A percentile compares a stretch with the other conserved stretches of the same genome.
phyloP scores from a whole-genome alignment of 2,797 vertebrate species.

The Nothura maculosa region DNA sequence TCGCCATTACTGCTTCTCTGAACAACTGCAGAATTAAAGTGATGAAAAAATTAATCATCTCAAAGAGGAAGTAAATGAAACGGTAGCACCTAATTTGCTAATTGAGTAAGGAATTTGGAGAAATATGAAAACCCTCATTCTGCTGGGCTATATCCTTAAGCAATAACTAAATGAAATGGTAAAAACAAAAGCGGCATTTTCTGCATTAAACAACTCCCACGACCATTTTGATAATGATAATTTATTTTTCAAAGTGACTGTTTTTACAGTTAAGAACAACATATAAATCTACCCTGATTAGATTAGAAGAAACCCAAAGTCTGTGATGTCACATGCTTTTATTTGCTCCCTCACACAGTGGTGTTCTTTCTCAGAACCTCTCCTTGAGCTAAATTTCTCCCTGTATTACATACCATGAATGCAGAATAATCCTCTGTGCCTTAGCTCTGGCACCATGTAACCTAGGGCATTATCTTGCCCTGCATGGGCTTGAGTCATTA shows the following conservation, averaged over 20 bases:
- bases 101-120: not conserved
- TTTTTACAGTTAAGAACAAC: not conserved
- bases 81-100: not conserved
- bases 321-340: not conserved
- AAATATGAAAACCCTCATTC: not conserved
- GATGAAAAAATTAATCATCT: conserved; percentile 4
- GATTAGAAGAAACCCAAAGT: not conserved
- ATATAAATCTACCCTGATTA: not conserved
- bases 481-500: not conserved
- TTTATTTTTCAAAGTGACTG: not conserved
- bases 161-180: not conserved
- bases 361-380: not conserved
- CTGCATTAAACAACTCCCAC: not conserved
- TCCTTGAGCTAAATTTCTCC: not conserved
- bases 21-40: conserved; percentile 23
- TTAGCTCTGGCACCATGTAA: not conserved
- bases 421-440: not conserved
- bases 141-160: conserved; percentile 22
- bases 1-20: not conserved
- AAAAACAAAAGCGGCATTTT: conserved; percentile 29
- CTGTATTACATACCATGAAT: not conserved
- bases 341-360: not conserved
- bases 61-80: conserved; percentile 10
- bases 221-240: not conserved
- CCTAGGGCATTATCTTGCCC: not conserved